These are phyloP conservation scores for Bradypus variegatus DNA, from an alignment of 2,797 vertebrate species.

Conservation along the genomic window DNA sequence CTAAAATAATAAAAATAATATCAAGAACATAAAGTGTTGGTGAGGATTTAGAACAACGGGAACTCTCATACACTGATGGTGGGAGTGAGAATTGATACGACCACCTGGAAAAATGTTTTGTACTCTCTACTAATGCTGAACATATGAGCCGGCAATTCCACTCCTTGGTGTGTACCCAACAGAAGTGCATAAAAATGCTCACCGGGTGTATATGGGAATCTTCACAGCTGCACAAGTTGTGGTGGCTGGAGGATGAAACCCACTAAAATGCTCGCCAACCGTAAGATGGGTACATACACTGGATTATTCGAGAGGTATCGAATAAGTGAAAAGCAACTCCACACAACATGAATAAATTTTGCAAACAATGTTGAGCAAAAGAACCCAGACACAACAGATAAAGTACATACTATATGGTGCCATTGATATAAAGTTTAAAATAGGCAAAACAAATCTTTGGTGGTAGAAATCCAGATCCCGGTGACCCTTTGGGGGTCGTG, in stretches of 20 bases:
- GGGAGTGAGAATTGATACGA: background rate
- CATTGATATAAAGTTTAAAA: background rate
- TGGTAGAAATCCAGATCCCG: background rate
- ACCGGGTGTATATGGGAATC: too few relatives aligned
- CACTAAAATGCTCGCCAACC: background rate
- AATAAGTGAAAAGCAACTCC: background rate
- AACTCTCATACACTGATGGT: background rate
- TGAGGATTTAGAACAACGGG: background rate
- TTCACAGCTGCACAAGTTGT: background rate
- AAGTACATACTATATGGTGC: background rate
- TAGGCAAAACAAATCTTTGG: background rate
- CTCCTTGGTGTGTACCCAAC: background rate
- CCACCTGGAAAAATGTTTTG: background rate
- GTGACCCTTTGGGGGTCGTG: too few relatives aligned
- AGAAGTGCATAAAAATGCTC: background rate
- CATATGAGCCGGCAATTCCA: background rate
- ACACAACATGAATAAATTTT: background rate
- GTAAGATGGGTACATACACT: background rate
- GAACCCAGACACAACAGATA: background rate
- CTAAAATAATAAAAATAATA: background rate
- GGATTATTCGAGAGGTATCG: too few relatives aligned
- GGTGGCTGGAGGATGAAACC: background rate
- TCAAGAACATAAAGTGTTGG: background rate
- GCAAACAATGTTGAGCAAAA: background rate
- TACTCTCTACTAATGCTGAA: background rate